phyloP scores from a whole-genome alignment of 2,113 vertebrate species.

The Tychaedon coryphoeus region DNA sequence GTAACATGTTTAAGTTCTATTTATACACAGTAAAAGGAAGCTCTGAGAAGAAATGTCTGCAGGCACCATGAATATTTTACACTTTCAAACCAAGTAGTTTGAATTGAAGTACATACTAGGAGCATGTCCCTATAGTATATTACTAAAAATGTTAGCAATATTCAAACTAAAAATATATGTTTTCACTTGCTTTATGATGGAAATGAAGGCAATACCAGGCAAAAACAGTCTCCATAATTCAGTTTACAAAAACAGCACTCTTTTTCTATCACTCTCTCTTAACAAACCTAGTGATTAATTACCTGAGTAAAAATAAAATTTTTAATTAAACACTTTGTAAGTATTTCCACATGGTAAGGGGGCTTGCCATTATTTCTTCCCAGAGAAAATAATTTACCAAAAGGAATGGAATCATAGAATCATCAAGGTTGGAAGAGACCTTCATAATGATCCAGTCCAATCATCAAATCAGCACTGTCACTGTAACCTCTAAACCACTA shows the following conservation, averaged over 20 bases:
- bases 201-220: neutral
- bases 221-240: neutral
- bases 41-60: neutral
- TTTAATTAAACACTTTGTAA: neutral
- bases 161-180: neutral
- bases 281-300: neutral
- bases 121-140: neutral
- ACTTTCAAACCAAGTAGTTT: neutral
- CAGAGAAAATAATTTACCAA: neutral
- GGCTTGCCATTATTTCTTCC: neutral
- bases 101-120: neutral
- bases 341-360: neutral
- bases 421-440: neutral
- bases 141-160: neutral
- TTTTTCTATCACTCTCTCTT: neutral
- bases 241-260: neutral
- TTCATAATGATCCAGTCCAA: neutral
- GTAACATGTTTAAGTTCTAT: neutral
- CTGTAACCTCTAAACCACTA: neutral
- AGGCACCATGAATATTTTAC: neutral
- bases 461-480: neutral
- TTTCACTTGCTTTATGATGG: neutral
- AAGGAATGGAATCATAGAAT: neutral
- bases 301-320: neutral
- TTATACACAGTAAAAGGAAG: neutral